Percentiles rank a stretch among this genome's conserved stretches.
Evolutionary conservation across 2,888 invertebrate genomes (phyloP).

Genomic region (Anagyrus pseudococci): DNA sequence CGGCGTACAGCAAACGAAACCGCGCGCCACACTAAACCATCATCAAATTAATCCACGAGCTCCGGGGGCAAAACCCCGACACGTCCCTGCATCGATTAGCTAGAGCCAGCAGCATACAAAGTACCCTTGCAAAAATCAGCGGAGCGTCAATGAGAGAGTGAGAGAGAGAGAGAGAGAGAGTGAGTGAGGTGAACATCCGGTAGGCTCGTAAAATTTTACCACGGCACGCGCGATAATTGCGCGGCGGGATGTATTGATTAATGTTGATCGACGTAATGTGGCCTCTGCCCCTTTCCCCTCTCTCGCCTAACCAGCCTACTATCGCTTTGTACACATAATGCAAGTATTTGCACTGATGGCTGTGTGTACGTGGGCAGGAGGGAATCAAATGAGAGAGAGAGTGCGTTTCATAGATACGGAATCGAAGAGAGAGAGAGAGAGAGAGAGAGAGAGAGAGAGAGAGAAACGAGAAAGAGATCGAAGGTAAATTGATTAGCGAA

Average conservation of each 20-base stretch:
- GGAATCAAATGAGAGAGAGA: no score
- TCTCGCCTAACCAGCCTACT: background rate
- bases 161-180: no score
- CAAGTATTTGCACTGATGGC: slow-evolving; percentile 2
- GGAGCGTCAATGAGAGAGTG: background rate
- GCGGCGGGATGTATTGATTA: slow-evolving; percentile 21
- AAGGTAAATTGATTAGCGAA: no score
- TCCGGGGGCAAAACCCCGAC: no score
- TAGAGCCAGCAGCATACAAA: background rate
- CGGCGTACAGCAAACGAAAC: no score
- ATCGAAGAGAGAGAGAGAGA: no score
- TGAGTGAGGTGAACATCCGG: background rate
- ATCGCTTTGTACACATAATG: background rate
- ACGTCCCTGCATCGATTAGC: background rate
- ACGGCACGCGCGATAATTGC: background rate
- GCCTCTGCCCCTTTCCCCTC: slow-evolving; percentile 18
- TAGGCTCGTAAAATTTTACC: background rate
- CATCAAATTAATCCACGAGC: background rate
- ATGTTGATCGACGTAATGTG: slow-evolving; percentile 43
- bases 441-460: no score
- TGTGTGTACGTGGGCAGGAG: background rate
- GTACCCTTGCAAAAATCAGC: background rate
- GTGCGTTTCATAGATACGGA: no score
- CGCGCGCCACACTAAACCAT: background rate
- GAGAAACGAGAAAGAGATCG: no score